These are phyloP conservation scores for Homalodisca vitripennis DNA, from an alignment of 1,140 invertebrate genomes.

Conservation along the genomic window DNA sequence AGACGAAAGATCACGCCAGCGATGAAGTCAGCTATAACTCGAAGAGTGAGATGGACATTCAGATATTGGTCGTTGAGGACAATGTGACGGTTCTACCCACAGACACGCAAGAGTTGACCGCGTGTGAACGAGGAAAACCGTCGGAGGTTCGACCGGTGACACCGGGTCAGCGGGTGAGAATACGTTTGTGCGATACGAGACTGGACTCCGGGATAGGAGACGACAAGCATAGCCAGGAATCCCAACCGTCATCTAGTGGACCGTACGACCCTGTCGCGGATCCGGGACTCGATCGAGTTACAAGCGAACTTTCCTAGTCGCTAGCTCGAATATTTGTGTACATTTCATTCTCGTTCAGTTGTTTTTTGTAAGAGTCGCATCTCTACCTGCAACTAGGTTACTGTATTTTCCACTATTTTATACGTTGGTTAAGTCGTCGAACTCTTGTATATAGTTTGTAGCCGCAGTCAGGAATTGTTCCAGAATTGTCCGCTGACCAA, in stretches of 20 bases:
- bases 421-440: not conserved
- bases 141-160: not conserved
- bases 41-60: conserved; percentile 30
- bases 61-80: conserved; percentile 30
- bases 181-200: conserved; percentile 39
- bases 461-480: too few relatives aligned
- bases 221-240: conserved; percentile 40
- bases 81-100: not conserved
- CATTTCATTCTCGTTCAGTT: not conserved
- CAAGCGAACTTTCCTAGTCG: conserved; percentile 1
- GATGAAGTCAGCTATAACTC: conserved; percentile 25
- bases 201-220: conserved; percentile 40
- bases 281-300: not conserved
- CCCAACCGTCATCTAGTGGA: conserved; percentile 37
- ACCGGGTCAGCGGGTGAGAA: conserved; percentile 37
- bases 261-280: conserved; percentile 28
- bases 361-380: conserved; percentile 1
- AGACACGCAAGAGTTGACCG: not conserved
- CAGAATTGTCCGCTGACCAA: too few relatives aligned
- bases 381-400: not conserved
- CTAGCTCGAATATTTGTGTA: not conserved
- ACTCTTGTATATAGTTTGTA: too few relatives aligned
- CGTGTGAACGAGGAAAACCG: not conserved
- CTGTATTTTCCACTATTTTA: conserved; percentile 19
- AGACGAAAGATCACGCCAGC: conserved; percentile 19